phyloP scores from a whole-genome alignment of 1,140 invertebrate species.

The Lycorma delicatula region DNA sequence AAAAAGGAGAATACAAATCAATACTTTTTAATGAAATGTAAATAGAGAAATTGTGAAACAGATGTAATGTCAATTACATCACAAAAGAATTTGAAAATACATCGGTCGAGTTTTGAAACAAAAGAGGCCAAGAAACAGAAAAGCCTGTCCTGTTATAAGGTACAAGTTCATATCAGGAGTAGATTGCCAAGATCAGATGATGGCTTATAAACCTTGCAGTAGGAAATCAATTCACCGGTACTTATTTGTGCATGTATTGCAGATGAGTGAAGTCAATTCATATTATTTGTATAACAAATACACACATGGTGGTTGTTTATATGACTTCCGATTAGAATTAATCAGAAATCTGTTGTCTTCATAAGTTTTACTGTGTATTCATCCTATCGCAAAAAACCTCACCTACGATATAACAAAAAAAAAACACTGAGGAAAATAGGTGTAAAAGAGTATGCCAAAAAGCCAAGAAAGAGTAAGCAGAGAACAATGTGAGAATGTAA shows the following conservation, averaged over 20 bases:
- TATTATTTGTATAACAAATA: background rate
- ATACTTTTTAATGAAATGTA: no score
- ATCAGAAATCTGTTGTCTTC: no score
- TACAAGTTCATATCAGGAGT: constrained; percentile 10
- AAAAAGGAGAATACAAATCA: no score
- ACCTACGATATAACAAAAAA: background rate
- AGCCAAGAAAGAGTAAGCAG: no score
- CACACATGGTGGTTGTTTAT: background rate
- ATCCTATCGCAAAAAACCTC: no score
- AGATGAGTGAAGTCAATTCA: constrained; percentile 8
- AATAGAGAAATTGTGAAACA: no score
- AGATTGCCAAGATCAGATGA: constrained; percentile 10
- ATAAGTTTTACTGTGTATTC: no score
- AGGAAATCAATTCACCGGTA: constrained; percentile 7
- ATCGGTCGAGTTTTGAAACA: no score
- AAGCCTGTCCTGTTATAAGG: background rate
- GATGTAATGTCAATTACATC: constrained; percentile 30
- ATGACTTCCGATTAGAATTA: background rate
- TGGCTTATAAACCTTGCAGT: constrained; percentile 1
- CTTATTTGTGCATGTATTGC: constrained; percentile 4
- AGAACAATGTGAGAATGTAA: background rate
- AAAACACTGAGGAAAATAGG: no score
- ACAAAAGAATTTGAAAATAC: constrained; percentile 27
- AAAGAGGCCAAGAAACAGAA: constrained; percentile 19
- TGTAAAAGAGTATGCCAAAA: background rate